Evolutionary conservation across 1,140 invertebrate species (phyloP), one percentile per base, ranked within the genome.

Genomic region (Neodiprion fabricii): DNA sequence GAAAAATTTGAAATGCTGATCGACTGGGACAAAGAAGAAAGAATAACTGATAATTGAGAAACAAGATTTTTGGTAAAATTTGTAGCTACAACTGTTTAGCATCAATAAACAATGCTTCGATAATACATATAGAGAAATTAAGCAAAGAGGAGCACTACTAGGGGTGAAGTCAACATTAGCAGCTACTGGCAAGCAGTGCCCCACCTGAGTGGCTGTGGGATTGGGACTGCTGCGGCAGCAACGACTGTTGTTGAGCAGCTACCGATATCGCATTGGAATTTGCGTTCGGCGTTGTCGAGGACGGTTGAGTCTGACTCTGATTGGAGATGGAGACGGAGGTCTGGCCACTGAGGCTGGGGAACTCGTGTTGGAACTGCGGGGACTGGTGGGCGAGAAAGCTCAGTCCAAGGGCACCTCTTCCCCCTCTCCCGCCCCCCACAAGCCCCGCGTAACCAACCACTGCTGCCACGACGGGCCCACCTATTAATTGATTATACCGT

Each of bases 341-440:
- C 81, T 87, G 83, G 82, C 90, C 91, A 86, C 90, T 90, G 84
- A 95, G 89, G 80, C 93, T 94, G 79, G 94, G 94, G 87, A 95
- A 95, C 88, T 96, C 94, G 92, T 94, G 94, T 87, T 95, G 94
- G 88, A 95, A 96, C 85, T 94, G 94, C 76, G 93, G 91, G 75
- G 92, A 93, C 79, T 93, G 92, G 78, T 93, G 93, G 89, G 92
- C 82, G 89, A 90, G 77, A 90, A 86, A 87, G 86, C 90, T 91
- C 88, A 91, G 86, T 89, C 90, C 84, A 83, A 83, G 78, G 82
- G 79, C 78, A 80, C 82, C 78, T 83, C 82, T 81, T 82, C 80
- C 75, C 79, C 82, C 78, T 85, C 84, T 81, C 79, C 82, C 79
- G 80, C 80, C 82, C 78, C 83, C 84, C 78, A 85, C 82, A 77